Conservation (phyloP, 2,797 vertebrate species). For the Hylomyscus alleni region DNA sequence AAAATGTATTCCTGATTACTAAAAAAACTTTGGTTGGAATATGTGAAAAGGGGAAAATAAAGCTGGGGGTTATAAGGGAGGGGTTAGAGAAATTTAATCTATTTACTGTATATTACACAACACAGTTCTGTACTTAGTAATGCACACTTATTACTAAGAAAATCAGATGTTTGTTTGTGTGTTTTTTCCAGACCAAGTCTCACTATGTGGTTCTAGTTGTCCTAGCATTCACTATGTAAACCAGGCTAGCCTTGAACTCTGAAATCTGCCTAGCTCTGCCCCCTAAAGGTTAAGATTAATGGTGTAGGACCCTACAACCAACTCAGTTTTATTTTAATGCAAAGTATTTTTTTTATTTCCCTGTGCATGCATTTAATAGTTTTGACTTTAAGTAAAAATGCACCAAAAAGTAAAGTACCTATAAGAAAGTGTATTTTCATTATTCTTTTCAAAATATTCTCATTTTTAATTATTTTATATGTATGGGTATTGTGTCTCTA, state of each 20-base stretch:
- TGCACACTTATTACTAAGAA: neutral
- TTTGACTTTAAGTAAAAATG: slow-evolving; percentile 39
- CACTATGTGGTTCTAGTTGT: neutral
- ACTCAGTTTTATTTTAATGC: neutral
- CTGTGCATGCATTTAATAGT: neutral
- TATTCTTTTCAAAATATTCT: neutral
- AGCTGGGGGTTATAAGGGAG: neutral
- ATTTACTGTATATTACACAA: neutral
- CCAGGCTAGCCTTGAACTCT: neutral
- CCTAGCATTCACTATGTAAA: neutral
- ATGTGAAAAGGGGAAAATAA: neutral
- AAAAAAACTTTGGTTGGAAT: slow-evolving; percentile 28
- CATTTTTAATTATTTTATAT: neutral
- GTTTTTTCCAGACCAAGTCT: neutral
- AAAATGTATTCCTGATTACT: slow-evolving; percentile 23
- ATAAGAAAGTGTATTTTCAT: neutral
- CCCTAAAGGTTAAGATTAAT: neutral
- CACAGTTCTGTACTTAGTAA: slow-evolving; percentile 39
- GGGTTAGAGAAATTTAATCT: neutral
- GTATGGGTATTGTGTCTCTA: neutral
- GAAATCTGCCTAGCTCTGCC: neutral
- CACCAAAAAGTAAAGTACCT: slow-evolving; percentile 44
- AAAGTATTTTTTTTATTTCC: slow-evolving; percentile 17
- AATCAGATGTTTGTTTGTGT: neutral
- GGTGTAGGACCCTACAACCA: neutral